A percentile compares a stretch with the other conserved stretches of the same genome.
Conservation (phyloP, 2,797 vertebrate genomes). For the Cyprinella venusta region DNA sequence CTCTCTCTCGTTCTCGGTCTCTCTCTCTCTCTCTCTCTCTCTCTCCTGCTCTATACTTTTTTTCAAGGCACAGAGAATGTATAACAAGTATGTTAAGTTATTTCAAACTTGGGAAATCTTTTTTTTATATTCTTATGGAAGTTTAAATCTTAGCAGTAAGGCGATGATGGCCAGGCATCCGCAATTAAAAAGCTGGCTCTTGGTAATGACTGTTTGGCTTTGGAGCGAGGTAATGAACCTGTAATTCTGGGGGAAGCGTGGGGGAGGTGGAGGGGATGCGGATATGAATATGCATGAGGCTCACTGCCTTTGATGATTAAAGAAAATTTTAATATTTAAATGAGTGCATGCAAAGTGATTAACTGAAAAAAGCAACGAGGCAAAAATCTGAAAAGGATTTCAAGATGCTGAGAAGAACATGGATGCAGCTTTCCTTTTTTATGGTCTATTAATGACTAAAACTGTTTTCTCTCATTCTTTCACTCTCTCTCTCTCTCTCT, state of each 20-base stretch:
- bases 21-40: slow-evolving; percentile 58
- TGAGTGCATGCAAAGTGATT: slow-evolving; percentile 99
- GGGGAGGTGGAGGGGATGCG: slow-evolving; percentile 70
- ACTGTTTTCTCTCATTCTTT: slow-evolving; percentile 53
- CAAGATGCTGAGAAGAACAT: slow-evolving; percentile 74
- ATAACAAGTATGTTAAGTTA: slow-evolving; percentile 86
- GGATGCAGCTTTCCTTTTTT: slow-evolving; percentile 70
- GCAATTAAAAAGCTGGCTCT: slow-evolving; percentile 79
- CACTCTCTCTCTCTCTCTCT: slow-evolving; percentile 41
- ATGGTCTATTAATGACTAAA: slow-evolving; percentile 70
- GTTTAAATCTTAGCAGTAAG: slow-evolving; percentile 65
- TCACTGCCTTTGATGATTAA: slow-evolving; percentile 99
- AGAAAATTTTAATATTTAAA: slow-evolving; percentile 99
- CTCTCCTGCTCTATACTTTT: slow-evolving; percentile 54
- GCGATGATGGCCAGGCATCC: slow-evolving; percentile 71
- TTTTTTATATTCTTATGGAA: slow-evolving; percentile 70
- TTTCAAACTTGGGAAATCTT: slow-evolving; percentile 81
- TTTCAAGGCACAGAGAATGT: slow-evolving; percentile 72
- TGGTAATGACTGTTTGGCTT: slow-evolving; percentile 94
- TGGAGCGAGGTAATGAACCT: slow-evolving; percentile 98
- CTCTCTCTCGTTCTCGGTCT: slow-evolving; percentile 44
- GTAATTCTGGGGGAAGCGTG: slow-evolving; percentile 84
- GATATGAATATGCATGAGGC: slow-evolving; percentile 99
- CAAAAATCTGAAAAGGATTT: slow-evolving; percentile 76
- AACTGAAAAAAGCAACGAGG: slow-evolving; percentile 84